phyloP scores from a whole-genome alignment of 2,113 vertebrate species.

The Crotalus viridis region DNA sequence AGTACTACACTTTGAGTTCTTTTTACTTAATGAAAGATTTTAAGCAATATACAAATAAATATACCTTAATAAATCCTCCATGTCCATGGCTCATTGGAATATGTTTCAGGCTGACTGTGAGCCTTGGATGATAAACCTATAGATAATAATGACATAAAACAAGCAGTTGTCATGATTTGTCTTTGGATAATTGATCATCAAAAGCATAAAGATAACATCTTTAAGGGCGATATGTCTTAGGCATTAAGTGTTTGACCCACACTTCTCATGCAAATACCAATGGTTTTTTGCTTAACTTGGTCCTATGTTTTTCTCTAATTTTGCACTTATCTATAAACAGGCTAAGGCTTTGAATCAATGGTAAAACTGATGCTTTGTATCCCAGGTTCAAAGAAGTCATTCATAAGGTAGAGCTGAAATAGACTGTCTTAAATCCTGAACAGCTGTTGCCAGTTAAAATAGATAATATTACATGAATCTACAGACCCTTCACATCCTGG shows the following conservation, averaged over 20 bases:
- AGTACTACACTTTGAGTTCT: neutral
- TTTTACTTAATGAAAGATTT: neutral
- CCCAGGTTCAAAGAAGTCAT: neutral
- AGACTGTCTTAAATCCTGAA: neutral
- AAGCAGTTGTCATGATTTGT: neutral
- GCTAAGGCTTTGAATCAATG: neutral
- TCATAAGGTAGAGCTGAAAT: neutral
- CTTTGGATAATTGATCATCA: neutral
- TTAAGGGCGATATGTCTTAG: neutral
- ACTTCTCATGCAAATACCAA: neutral
- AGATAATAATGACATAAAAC: conserved; percentile 58
- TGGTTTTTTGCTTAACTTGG: neutral
- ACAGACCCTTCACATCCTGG: neutral
- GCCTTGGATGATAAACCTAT: conserved; percentile 65
- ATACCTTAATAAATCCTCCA: conserved; percentile 76
- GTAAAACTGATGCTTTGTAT: neutral
- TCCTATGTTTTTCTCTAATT: neutral
- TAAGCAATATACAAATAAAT: conserved; percentile 13
- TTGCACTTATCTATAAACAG: neutral
- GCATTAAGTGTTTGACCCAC: neutral
- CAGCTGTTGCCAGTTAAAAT: neutral
- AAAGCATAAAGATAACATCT: neutral
- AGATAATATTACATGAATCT: neutral
- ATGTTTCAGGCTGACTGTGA: conserved; percentile 62
- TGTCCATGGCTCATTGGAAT: conserved; percentile 67